Percentiles rank a stretch among this genome's conserved stretches.
Evolutionary conservation across 2,113 vertebrate genomes (phyloP).

Genomic region (Calidris pygmaea): DNA sequence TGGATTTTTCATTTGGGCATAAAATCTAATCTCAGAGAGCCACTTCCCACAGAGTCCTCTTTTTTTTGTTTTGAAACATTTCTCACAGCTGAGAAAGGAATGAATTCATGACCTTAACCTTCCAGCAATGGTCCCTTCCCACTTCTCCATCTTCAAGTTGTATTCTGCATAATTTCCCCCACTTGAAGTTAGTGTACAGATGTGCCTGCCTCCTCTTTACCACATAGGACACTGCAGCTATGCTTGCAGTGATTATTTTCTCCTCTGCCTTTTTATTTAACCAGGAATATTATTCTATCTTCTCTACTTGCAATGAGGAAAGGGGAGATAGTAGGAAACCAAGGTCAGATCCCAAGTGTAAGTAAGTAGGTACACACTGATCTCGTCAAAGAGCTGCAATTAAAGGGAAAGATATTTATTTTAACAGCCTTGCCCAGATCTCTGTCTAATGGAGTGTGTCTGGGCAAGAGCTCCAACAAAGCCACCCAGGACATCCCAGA

Average conservation of each 20-base stretch:
- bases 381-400: neutral
- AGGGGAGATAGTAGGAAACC: neutral
- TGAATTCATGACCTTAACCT: neutral
- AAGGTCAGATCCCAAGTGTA: neutral
- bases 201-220: neutral
- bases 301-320: neutral
- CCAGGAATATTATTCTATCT: neutral
- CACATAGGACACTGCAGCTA: neutral
- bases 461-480: neutral
- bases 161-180: neutral
- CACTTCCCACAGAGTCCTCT: neutral
- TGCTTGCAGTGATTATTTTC: neutral
- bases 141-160: neutral
- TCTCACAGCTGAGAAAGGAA: neutral
- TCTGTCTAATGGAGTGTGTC: neutral
- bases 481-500: neutral
- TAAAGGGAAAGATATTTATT: neutral
- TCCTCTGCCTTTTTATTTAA: neutral
- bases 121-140: neutral
- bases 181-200: neutral
- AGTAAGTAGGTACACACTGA: neutral
- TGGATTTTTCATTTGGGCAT: neutral
- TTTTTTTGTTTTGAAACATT: neutral
- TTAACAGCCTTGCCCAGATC: neutral
- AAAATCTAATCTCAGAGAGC: neutral